Base-by-base conservation (phyloP, 1,140 invertebrate species). In the Monomorium pharaonis region DNA sequence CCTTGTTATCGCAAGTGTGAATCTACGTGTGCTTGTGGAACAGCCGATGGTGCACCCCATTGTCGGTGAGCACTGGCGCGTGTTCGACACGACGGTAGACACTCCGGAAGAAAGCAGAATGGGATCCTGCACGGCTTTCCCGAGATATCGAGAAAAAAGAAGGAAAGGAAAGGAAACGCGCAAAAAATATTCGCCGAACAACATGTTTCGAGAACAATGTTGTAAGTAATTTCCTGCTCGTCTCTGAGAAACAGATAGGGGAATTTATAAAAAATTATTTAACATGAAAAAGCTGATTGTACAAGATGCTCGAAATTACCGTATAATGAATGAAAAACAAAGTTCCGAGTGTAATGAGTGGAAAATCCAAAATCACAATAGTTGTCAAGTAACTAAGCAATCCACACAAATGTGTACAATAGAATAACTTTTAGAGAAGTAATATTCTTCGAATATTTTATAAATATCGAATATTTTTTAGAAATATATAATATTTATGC, bases 61-160 rank as follows among this genome's bases (percentile, higher is more conserved):
- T 93, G 91, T 92, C 76, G 85, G 33, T 65, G 67, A 47, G 88
- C 91, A 93, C 84, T 88, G 92, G 81, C 86, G 92, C 91, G 90
- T 90, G 81, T 54, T 88, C 76, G 51, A 85, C 42, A 85, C 65
- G 88, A 92, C 69, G 58, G 51, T 70, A 86, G 70, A 77, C 84
- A 74, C 67, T 87, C 83, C 70, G 70, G 86, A 83, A 88, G 83
- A 81, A 49, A 65, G 78, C 51, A n/a, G 51, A 44, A 60, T 74
- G 27, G 33, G 65, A 56, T 58, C 30, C 27, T 12, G 30, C 21
- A 33, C 24, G 47, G 67, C 67, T 83, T 72, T 83, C 78, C 42
- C 69, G 37, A 62, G 37, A 62, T 37, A 49, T 80, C n/a, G 65
- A 44, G 37, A 21, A 69, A 42, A 70, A 56, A n/a, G n/a, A 72